Conservation (phyloP, 2,888 invertebrate genomes). For the Drosophila vallismaia region DNA sequence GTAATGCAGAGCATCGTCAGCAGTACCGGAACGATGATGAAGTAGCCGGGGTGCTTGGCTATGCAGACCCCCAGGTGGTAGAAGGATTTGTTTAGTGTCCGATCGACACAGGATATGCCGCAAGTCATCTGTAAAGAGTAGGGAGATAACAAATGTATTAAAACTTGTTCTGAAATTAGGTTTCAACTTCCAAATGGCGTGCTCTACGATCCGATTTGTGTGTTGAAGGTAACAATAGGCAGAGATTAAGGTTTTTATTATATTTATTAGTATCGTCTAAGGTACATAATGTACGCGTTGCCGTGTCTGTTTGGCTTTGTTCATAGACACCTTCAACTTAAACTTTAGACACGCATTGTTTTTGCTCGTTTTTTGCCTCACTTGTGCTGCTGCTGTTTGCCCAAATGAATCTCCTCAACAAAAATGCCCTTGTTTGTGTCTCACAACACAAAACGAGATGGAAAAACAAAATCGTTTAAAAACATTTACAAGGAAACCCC, state of each 20-base stretch:
- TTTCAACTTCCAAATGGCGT: constrained; percentile 40
- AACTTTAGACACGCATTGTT: constrained; percentile 70
- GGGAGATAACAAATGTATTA: not conserved
- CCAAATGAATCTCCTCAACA: constrained; percentile 36
- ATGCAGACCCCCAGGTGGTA: constrained; percentile 92
- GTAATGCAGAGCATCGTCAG: constrained; percentile 92
- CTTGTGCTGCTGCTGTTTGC: constrained; percentile 45
- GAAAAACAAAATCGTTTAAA: constrained; percentile 32
- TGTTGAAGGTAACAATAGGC: constrained; percentile 54
- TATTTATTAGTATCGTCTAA: constrained; percentile 28
- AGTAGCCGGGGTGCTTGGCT: constrained; percentile 93
- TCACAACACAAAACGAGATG: constrained; percentile 31
- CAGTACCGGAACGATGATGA: constrained; percentile 93
- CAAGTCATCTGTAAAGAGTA: constrained; percentile 87
- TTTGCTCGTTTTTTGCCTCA: constrained; percentile 30
- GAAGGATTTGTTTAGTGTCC: constrained; percentile 91
- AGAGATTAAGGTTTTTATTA: constrained; percentile 53
- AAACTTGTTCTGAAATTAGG: constrained; percentile 3
- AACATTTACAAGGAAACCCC: constrained; percentile 34
- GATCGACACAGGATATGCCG: constrained; percentile 90
- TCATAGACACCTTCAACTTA: constrained; percentile 72
- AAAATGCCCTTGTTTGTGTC: constrained; percentile 66
- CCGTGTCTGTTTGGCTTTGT: constrained; percentile 59
- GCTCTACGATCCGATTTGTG: constrained; percentile 38
- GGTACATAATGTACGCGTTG: constrained; percentile 26